A percentile compares a stretch with the other conserved stretches of the same genome.
These are phyloP conservation scores for Notolepis coatsorum DNA, from an alignment of 2,797 vertebrate genomes.

Conservation along the genomic window DNA sequence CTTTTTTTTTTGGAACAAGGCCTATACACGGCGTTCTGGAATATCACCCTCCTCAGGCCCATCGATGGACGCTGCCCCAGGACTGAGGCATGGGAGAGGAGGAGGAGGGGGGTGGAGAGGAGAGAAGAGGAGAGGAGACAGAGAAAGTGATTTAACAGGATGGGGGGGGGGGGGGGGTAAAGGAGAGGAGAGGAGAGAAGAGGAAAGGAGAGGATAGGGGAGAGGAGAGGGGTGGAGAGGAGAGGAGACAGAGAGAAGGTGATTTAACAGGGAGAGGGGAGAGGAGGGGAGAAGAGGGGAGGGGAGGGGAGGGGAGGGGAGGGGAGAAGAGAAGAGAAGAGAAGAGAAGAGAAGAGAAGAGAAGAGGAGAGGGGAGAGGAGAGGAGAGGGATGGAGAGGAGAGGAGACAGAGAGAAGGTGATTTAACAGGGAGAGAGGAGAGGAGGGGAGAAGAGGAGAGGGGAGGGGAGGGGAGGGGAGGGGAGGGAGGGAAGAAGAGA, in stretches of 20 bases:
- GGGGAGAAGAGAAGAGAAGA: background rate
- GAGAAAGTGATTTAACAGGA: too few relatives aligned
- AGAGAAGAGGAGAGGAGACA: background rate
- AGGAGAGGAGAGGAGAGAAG: background rate
- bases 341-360: background rate
- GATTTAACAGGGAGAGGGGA: too few relatives aligned
- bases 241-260: too few relatives aligned
- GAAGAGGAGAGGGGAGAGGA: background rate
- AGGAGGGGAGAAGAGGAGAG: too few relatives aligned
- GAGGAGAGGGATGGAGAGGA: background rate
- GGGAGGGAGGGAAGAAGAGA: background rate
- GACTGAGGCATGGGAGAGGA: constrained; percentile 23
- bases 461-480: background rate
- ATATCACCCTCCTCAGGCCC: constrained; percentile 5
- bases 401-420: too few relatives aligned
- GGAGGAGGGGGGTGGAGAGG: too few relatives aligned
- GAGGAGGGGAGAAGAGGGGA: too few relatives aligned
- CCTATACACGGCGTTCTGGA: too few relatives aligned
- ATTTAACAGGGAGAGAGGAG: too few relatives aligned
- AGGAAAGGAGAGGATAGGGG: background rate
- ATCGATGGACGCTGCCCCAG: constrained; percentile 32
- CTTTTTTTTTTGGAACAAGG: too few relatives aligned
- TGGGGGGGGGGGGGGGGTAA: too few relatives aligned
- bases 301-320: background rate
- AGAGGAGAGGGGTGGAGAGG: background rate